A percentile compares a stretch with the other conserved stretches of the same genome.
phyloP scores from a whole-genome alignment of 2,113 vertebrate genomes.

The Illadopsis cleaveri region DNA sequence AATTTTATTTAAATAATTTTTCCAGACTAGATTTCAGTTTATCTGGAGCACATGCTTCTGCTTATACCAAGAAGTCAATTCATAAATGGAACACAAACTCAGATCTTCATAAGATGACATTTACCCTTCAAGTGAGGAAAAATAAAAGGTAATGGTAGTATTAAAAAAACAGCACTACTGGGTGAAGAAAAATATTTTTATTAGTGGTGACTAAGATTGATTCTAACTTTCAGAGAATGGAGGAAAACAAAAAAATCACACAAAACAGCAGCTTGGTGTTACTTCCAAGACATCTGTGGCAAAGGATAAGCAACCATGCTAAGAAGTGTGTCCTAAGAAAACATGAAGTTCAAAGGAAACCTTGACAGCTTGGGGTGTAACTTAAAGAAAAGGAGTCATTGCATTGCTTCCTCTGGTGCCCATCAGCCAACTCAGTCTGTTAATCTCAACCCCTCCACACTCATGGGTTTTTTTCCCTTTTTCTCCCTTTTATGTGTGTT shows the following conservation, averaged over 20 bases:
- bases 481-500: not conserved
- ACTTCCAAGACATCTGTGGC: not conserved
- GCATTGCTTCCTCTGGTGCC: not conserved
- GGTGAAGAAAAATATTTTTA: not conserved
- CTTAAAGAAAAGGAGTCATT: not conserved
- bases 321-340: not conserved
- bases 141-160: not conserved
- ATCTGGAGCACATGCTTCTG: not conserved
- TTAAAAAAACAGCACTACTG: not conserved
- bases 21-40: not conserved
- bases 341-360: not conserved
- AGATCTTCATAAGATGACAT: not conserved
- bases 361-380: not conserved
- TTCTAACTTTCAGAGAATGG: not conserved
- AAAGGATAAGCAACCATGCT: not conserved
- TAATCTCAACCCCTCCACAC: fast-evolving
- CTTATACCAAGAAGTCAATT: not conserved
- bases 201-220: not conserved
- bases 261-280: not conserved
- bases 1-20: not conserved
- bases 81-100: not conserved
- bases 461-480: fast-evolving
- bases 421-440: not conserved
- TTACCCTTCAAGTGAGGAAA: not conserved
- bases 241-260: not conserved